These are phyloP conservation scores for Coelopa frigida DNA, from an alignment of 1,140 invertebrate species.

Conservation along the genomic window DNA sequence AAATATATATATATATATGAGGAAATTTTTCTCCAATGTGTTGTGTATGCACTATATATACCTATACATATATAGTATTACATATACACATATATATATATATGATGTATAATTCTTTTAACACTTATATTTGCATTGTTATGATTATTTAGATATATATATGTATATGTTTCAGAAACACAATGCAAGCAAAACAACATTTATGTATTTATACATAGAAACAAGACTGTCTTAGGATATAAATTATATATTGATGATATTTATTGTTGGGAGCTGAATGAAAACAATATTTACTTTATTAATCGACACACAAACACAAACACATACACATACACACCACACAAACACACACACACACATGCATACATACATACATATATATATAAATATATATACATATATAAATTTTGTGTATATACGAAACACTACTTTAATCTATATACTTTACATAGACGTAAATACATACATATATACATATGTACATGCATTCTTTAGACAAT, in stretches of 20 bases:
- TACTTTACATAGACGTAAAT: no score
- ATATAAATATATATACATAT: neutral
- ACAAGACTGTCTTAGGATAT: slow-evolving; percentile 12
- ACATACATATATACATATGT: no score
- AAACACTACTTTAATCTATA: no score
- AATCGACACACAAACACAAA: slow-evolving; percentile 6
- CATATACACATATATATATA: slow-evolving; percentile 2
- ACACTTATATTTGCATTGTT: neutral
- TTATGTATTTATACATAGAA: slow-evolving; percentile 2
- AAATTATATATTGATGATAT: slow-evolving; percentile 2
- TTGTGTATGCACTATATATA: slow-evolving; percentile 7
- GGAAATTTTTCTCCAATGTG: slow-evolving; percentile 4
- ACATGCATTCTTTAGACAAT: no score
- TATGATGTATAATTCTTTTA: neutral
- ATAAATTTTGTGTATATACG: neutral
- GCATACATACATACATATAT: neutral
- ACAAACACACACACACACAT: neutral
- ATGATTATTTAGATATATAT: neutral
- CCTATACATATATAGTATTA: neutral
- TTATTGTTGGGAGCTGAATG: no score
- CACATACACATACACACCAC: neutral
- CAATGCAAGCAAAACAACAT: neutral
- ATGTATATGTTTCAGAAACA: neutral
- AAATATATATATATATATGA: slow-evolving; percentile 2
- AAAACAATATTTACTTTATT: no score